phyloP scores from a whole-genome alignment of 1,140 invertebrate species.

The Onthophagus taurus region DNA sequence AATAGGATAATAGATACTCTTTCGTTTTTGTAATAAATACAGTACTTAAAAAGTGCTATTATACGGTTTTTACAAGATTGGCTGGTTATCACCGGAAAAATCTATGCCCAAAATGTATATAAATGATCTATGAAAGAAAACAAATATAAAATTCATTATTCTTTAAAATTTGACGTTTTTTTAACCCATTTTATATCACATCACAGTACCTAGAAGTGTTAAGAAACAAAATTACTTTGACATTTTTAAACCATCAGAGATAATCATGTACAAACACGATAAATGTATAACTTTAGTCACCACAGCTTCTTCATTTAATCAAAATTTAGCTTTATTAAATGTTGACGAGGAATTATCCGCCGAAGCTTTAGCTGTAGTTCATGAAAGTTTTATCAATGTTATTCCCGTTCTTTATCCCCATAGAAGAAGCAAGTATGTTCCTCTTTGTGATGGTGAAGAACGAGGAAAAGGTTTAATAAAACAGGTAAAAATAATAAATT shows the following conservation, averaged over 20 bases:
- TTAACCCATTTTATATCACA: too few species aligned
- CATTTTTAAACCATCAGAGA: neutral
- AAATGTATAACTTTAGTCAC: conserved; percentile 19
- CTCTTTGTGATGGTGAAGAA: conserved; percentile 14
- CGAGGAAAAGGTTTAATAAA: conserved; percentile 15
- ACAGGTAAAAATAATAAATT: conserved; percentile 12
- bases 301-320: conserved; percentile 16
- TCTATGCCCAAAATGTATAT: too few species aligned
- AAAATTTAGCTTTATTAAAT: conserved; percentile 20
- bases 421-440: conserved; percentile 20
- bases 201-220: too few species aligned
- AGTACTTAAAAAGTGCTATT: too few species aligned
- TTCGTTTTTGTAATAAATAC: too few species aligned
- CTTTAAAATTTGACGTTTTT: too few species aligned
- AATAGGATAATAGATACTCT: too few species aligned
- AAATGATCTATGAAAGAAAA: too few species aligned
- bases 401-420: conserved; percentile 18
- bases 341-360: conserved; percentile 14
- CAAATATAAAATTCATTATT: too few species aligned
- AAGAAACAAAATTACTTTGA: neutral
- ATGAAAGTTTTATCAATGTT: conserved; percentile 23
- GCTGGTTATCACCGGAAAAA: too few species aligned
- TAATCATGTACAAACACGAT: conserved; percentile 19
- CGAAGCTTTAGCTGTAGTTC: conserved; percentile 19
- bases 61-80: too few species aligned